phyloP scores from a whole-genome alignment of 2,888 invertebrate species.

The Phlogophora meticulosa region DNA sequence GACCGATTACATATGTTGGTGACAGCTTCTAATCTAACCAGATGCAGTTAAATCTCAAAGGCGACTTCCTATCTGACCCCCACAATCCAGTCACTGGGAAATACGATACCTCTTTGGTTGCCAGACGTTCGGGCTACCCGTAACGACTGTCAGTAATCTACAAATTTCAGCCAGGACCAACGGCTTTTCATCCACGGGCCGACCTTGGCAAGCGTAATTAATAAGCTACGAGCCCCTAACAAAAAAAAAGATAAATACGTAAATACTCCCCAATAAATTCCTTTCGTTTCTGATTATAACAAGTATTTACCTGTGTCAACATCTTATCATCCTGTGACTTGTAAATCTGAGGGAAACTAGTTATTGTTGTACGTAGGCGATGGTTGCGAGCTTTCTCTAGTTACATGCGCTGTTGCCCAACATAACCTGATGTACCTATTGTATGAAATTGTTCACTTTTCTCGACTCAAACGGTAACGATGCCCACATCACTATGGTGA shows the following conservation, averaged over 20 bases:
- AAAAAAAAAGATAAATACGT: not conserved
- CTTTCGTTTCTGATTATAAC: slow-evolving; percentile 21
- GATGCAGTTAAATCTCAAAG: too few species aligned
- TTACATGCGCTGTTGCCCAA: slow-evolving; percentile 47
- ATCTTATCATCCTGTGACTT: slow-evolving; percentile 54
- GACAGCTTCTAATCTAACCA: too few species aligned
- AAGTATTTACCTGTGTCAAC: slow-evolving; percentile 44
- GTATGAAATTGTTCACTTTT: slow-evolving; percentile 48
- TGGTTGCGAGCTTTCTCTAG: slow-evolving; percentile 58
- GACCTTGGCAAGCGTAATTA: too few species aligned
- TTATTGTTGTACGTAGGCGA: slow-evolving; percentile 64
- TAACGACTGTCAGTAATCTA: too few species aligned
- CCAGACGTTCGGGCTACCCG: too few species aligned
- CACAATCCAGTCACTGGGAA: too few species aligned
- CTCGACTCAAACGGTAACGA: slow-evolving; percentile 22
- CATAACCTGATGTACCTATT: slow-evolving; percentile 47
- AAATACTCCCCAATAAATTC: slow-evolving; percentile 17
- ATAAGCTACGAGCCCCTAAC: too few species aligned
- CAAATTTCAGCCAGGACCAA: too few species aligned
- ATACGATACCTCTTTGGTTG: too few species aligned
- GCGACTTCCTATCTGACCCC: too few species aligned
- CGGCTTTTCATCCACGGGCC: too few species aligned
- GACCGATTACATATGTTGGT: too few species aligned
- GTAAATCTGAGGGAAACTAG: slow-evolving; percentile 52
- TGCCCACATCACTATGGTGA: slow-evolving; percentile 30